Conservation (phyloP, 2,888 invertebrate species). For the Pseudanteris insignis region DNA sequence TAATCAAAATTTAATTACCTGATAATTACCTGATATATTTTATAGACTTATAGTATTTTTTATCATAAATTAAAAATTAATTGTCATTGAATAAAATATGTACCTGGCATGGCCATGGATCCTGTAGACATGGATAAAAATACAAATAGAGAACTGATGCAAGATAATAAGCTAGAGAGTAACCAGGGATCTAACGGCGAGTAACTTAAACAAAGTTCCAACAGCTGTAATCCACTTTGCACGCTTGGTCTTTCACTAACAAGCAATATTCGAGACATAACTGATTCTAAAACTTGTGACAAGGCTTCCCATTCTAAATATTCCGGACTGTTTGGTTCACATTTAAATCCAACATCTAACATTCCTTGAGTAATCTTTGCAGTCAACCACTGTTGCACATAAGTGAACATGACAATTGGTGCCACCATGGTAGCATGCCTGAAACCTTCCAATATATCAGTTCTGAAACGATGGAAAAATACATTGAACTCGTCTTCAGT, state of each 20-base stretch:
- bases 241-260: constrained; percentile 80
- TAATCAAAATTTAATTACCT: too few relatives aligned
- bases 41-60: too few relatives aligned
- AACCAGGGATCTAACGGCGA: constrained; percentile 83
- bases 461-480: constrained; percentile 84
- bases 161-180: constrained; percentile 85
- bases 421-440: constrained; percentile 83
- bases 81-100: too few relatives aligned
- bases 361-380: constrained; percentile 76
- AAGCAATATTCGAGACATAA: constrained; percentile 79
- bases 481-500: constrained; percentile 88
- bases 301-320: constrained; percentile 89
- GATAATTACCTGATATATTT: too few relatives aligned
- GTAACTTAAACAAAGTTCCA: constrained; percentile 81
- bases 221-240: constrained; percentile 77
- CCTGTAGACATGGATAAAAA: constrained; percentile 89
- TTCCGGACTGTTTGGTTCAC: constrained; percentile 71
- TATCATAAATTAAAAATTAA: too few relatives aligned
- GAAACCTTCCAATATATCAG: constrained; percentile 83
- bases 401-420: constrained; percentile 83
- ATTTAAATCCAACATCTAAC: constrained; percentile 60
- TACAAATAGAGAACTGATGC: constrained; percentile 90
- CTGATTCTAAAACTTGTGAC: constrained; percentile 81
- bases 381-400: constrained; percentile 84
- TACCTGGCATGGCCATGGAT: constrained; percentile 74